Evolutionary conservation across 2,797 vertebrate species (phyloP).

Genomic region (Rousettus madagascariensis): DNA sequence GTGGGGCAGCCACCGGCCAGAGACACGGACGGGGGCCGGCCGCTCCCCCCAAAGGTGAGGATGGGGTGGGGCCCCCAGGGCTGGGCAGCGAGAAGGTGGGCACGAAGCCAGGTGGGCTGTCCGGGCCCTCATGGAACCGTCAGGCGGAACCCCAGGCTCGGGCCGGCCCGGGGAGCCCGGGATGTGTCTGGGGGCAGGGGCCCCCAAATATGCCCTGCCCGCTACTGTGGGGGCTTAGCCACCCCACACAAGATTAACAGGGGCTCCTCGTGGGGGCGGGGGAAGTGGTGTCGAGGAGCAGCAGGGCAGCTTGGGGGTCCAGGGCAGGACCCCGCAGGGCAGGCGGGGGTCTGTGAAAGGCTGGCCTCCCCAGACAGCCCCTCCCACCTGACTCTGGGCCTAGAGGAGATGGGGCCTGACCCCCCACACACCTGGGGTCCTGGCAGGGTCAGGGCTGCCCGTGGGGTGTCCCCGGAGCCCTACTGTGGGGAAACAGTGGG

Average conservation of each 20-base stretch:
- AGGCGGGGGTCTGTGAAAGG: accelerated
- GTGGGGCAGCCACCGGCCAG: not conserved
- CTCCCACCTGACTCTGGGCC: not conserved
- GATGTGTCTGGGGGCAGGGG: accelerated
- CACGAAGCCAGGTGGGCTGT: not conserved
- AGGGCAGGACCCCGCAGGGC: accelerated
- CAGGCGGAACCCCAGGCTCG: not conserved
- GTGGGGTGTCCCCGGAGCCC: not conserved
- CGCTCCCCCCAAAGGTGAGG: not conserved
- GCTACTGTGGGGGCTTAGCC: accelerated
- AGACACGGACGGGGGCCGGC: not conserved
- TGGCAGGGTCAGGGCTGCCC: not conserved
- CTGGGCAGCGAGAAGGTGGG: not conserved
- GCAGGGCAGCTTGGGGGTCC: no score
- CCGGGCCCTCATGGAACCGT: accelerated
- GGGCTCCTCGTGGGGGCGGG: accelerated
- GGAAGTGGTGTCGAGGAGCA: not conserved
- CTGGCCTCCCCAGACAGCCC: not conserved
- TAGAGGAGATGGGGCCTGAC: accelerated
- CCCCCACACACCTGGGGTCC: no score
- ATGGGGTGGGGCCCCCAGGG: not conserved
- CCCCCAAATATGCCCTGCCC: accelerated
- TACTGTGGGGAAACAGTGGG: no score
- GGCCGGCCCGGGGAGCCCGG: accelerated
- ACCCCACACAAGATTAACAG: accelerated